These are phyloP conservation scores for Eristalis tenax DNA, from an alignment of 2,888 invertebrate species.

Conservation along the genomic window DNA sequence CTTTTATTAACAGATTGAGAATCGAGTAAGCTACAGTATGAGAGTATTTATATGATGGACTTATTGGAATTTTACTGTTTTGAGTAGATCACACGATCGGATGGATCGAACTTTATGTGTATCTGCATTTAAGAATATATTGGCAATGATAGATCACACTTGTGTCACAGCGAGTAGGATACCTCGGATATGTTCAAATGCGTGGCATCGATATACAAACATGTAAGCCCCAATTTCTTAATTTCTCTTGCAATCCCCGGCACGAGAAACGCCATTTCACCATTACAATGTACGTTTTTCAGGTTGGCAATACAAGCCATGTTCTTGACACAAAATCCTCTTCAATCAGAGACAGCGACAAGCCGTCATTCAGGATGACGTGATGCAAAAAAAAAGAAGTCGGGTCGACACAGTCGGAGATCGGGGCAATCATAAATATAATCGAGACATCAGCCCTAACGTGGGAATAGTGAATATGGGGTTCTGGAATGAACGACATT, in stretches of 20 bases:
- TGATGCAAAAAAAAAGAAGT: constrained; percentile 3
- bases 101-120: no score
- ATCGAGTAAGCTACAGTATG: no score
- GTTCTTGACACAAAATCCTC: constrained; percentile 8
- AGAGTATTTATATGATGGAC: no score
- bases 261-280: constrained; percentile 4
- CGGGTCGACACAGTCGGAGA: background rate
- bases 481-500: background rate
- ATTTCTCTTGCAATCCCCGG: background rate
- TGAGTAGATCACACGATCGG: no score
- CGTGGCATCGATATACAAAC: background rate
- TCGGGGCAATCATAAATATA: background rate
- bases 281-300: constrained; percentile 11
- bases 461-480: constrained; percentile 3
- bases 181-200: constrained; percentile 11
- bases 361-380: constrained; percentile 20
- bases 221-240: background rate
- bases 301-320: background rate
- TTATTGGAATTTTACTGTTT: no score
- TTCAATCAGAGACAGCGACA: constrained; percentile 16
- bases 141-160: no score
- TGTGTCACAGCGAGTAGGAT: background rate
- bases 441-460: background rate
- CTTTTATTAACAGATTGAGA: no score
- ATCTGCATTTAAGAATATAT: no score